Evolutionary conservation across 2,797 vertebrate genomes (phyloP), one percentile per base, ranked within the genome.

Genomic region (Molothrus aeneus): DNA sequence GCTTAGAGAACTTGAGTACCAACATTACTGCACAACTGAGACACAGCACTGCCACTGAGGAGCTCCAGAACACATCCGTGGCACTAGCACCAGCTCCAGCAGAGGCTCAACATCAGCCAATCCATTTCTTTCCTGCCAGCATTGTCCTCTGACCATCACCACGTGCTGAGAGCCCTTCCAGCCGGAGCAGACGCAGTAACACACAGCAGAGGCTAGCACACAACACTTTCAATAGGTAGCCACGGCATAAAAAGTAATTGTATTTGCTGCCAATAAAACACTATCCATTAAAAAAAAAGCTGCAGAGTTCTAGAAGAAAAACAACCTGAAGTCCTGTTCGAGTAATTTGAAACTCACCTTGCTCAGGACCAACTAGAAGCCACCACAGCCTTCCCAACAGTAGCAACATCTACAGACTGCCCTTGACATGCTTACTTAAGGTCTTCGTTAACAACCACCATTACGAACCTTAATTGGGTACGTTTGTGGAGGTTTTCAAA

Each of bases 401-500:
- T 5, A 7, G 3, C 5, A 74, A 5, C 14, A n/a, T 6, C 11
- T 7, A 2, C 9, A 40, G 2, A 5, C 17, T 19, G 5, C 6
- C 17, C 28, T 45, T 24, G 5, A 34, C 4, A 3, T 10, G 21
- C 57, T 77, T 32, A 4, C 31, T 65, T 69, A 59, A 85, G 47
- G 36, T 64, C 25, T 53, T 61, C 6, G 6, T 66, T 79, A 77
- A 54, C 36, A 50, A 5, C 32, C 32, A 61, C 13, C 48, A 28
- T 60, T 34, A 53, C 7, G 64, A 43, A 43, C 36, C 60, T 73
- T 74, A 91, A 80, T 21, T 83, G 38, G 43, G 11, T 80, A 57
- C 5, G 73, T 25, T 6, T 85, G 83, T 91, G 88, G 40, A 64
- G 57, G 25, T 6, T 57, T 86, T 89, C 48, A 74, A 71, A 54